phyloP scores from a whole-genome alignment of 2,888 invertebrate species.

The Tromatobia lineatoria region DNA sequence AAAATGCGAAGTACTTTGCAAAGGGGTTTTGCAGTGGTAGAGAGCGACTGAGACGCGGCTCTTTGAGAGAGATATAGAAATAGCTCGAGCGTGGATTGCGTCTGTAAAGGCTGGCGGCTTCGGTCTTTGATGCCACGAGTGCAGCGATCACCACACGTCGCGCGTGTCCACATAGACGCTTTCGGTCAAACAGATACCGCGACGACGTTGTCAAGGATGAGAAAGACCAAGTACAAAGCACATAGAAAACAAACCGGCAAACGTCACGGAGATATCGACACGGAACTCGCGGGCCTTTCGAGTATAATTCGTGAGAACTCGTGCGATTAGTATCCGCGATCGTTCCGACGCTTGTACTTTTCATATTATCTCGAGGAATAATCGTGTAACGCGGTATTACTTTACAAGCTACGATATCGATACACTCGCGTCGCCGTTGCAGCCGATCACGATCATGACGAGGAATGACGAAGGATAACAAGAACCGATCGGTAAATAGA shows the following conservation, averaged over 20 bases:
- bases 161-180: constrained; percentile 68
- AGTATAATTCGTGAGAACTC: constrained; percentile 46
- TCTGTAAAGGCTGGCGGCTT: constrained; percentile 74
- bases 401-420: neutral
- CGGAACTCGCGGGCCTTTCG: neutral
- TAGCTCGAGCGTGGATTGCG: constrained; percentile 76
- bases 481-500: neutral
- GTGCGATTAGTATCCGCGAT: constrained; percentile 56
- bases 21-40: neutral
- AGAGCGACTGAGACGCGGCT: neutral
- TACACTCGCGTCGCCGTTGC: neutral
- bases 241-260: neutral
- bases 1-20: constrained; percentile 54
- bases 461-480: neutral
- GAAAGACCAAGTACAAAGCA: constrained; percentile 38
- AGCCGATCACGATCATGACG: neutral
- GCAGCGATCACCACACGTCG: constrained; percentile 64
- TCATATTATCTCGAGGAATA: constrained; percentile 46
- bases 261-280: constrained; percentile 16
- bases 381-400: constrained; percentile 44
- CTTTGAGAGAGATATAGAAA: constrained; percentile 29
- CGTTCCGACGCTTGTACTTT: neutral
- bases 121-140: constrained; percentile 79
- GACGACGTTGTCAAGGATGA: constrained; percentile 42
- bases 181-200: constrained; percentile 74